phyloP scores from a whole-genome alignment of 2,797 vertebrate genomes.

The Sparidentex hasta region DNA sequence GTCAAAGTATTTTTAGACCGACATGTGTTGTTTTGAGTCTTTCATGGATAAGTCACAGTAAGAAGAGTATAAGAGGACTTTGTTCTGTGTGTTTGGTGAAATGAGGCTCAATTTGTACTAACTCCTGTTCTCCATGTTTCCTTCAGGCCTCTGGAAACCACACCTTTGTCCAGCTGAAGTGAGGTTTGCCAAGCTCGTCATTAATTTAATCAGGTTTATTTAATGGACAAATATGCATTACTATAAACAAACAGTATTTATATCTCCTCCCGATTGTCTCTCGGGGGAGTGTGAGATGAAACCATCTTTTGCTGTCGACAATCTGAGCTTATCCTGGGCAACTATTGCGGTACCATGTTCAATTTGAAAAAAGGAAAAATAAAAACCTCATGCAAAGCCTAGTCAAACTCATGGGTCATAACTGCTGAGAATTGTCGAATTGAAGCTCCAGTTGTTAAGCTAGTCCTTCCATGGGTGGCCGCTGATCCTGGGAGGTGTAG shows the following conservation, averaged over 20 bases:
- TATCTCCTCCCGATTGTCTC: constrained; percentile 72
- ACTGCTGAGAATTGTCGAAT: constrained; percentile 64
- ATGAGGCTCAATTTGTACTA: not conserved
- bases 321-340: constrained; percentile 76
- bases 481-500: constrained; percentile 71
- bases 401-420: constrained; percentile 61
- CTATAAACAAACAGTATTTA: constrained; percentile 83
- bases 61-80: not conserved
- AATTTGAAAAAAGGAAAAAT: constrained; percentile 56
- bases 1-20: not conserved
- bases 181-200: constrained; percentile 78
- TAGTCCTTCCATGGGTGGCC: constrained; percentile 66
- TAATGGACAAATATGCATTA: constrained; percentile 86
- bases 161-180: constrained; percentile 82
- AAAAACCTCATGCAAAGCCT: constrained; percentile 50
- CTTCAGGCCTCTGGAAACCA: constrained; percentile 79
- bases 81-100: not conserved
- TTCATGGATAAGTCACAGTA: not conserved
- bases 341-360: constrained; percentile 82
- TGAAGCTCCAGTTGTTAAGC: constrained; percentile 76
- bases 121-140: constrained; percentile 15
- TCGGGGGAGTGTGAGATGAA: constrained; percentile 74
- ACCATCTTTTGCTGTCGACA: constrained; percentile 78
- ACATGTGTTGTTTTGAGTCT: not conserved
- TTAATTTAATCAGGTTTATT: constrained; percentile 87